These are phyloP conservation scores for Myiotriccus ornatus DNA, from an alignment of 2,797 vertebrate species.

Conservation along the genomic window DNA sequence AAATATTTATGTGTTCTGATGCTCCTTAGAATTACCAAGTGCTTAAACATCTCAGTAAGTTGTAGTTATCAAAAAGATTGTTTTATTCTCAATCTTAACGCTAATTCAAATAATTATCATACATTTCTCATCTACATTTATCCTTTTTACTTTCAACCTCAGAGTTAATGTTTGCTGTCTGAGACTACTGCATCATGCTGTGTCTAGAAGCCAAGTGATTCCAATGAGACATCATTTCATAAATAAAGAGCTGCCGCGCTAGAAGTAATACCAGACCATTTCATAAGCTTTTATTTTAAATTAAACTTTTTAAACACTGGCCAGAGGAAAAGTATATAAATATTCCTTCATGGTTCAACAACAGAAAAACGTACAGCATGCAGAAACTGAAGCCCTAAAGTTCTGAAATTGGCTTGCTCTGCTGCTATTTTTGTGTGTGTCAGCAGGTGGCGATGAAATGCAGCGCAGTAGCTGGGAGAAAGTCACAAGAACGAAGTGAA, in stretches of 20 bases:
- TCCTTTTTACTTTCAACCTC: not conserved
- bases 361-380: rapidly evolving
- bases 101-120: not conserved
- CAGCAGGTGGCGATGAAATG: conserved; percentile 64
- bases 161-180: not conserved
- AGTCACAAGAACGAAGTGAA: not conserved
- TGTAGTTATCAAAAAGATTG: not conserved
- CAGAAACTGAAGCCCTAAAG: not conserved
- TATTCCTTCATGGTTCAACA: rapidly evolving
- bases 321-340: rapidly evolving
- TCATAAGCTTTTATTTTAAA: not conserved
- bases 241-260: not conserved
- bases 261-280: not conserved
- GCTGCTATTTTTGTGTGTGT: not conserved
- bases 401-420: not conserved
- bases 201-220: not conserved
- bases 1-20: not conserved
- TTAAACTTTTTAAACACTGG: not conserved
- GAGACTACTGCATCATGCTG: rapidly evolving
- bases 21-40: not conserved
- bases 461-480: not conserved
- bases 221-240: rapidly evolving
- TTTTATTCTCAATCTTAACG: not conserved
- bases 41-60: not conserved
- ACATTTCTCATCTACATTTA: not conserved